Evolutionary conservation across 1,140 invertebrate species (phyloP), one percentile per base, ranked within the genome.

Genomic region (Drosophila takahashii): DNA sequence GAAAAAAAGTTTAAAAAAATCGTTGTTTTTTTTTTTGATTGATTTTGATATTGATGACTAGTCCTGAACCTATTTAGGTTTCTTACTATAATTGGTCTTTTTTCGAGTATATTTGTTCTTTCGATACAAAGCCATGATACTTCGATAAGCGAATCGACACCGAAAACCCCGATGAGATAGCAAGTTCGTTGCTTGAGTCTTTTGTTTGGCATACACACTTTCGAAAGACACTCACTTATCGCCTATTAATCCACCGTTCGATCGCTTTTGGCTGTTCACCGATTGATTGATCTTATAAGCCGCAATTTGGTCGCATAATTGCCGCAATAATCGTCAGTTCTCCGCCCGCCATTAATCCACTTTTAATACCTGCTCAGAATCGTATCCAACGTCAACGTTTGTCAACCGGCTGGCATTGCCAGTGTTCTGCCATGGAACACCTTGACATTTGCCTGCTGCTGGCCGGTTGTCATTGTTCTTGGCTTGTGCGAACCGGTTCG

Each of bases 371-470:
- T 29, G 11, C 48, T 50, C 27, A 59, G 53, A 62, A 62, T 41
- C n/a, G 4, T n/a, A 42, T 18, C 16, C 53, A 54, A 13, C 42
- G 53, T 61, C 42, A 29, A 51, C 77, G 56, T 56, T 70, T 80
- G 59, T 71, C 66, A 77, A 66, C 57, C 67, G 57, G 70, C 56
- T 81, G 42, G 45, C 53, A 79, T 56, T 80, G 71, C 54, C 27
- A 32, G 62, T 60, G 41, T 51, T 62, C 53, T 74, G 79, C 65
- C 60, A 72, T 60, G 47, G 66, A 81, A 51, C 66, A 72, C 79
- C 79, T 81, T 81, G 78, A 81, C 78, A 83, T 83, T 83, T 83
- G 70, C 50, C 44, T 48, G 56, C 54, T 45, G 53, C 71, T 57
- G 62, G 45, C 64, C 71, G 53, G 61, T 70, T 16, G 67, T 39